Percentiles rank a stretch among this genome's conserved stretches.
Conservation (phyloP, 2,888 invertebrate species). For the Chouioia cunea region DNA sequence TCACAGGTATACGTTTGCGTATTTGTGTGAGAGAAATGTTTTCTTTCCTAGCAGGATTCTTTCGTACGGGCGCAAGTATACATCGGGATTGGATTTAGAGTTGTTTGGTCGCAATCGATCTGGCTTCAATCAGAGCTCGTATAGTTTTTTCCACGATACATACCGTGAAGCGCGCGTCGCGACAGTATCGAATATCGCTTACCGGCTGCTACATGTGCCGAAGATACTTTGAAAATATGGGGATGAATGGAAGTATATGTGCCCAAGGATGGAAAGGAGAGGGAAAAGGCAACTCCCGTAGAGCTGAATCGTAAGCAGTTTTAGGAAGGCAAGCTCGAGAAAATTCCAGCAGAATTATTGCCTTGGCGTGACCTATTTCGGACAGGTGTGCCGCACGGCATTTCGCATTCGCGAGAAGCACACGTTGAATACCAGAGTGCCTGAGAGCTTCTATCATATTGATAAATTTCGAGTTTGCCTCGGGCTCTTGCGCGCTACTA, state of each 20-base stretch:
- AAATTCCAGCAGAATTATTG: conserved; percentile 28
- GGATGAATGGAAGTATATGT: neutral
- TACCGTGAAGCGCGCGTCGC: neutral
- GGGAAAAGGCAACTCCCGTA: conserved; percentile 19
- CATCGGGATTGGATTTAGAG: conserved; percentile 18
- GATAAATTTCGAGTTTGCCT: neutral
- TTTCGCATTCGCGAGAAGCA: too few species aligned
- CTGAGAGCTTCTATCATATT: too few species aligned
- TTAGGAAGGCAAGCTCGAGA: neutral
- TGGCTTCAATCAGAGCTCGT: conserved; percentile 29
- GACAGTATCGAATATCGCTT: conserved; percentile 41
- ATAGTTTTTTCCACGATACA: conserved; percentile 2
- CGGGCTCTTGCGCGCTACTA: neutral
- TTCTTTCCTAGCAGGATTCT: conserved; percentile 36
- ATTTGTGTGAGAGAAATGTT: conserved; percentile 8
- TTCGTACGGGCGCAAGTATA: conserved; percentile 13
- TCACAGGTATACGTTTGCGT: conserved; percentile 9
- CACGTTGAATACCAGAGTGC: too few species aligned
- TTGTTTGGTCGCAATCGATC: conserved; percentile 32
- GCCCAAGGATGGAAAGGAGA: conserved; percentile 18
- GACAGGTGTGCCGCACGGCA: conserved; percentile 10
- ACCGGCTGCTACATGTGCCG: conserved; percentile 13
- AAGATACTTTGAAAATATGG: conserved; percentile 21
- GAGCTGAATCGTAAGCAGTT: neutral
- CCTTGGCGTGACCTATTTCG: conserved; percentile 30